Conservation (phyloP, 2,113 vertebrate species). For the Indicator indicator region DNA sequence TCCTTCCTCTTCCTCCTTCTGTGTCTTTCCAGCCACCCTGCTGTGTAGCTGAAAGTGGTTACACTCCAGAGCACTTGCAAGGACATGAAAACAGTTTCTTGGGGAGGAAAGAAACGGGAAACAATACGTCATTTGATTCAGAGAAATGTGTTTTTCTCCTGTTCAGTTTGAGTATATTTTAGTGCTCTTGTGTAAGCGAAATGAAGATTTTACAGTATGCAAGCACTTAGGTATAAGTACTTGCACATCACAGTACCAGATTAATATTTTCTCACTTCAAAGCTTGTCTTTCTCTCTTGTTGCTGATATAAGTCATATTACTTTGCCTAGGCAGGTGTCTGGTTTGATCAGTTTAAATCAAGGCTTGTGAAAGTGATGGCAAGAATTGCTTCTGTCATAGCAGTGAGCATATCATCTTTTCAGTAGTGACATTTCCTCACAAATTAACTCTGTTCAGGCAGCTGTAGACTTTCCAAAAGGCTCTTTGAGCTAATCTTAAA, state of each 20-base stretch:
- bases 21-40: neutral
- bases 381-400: constrained; percentile 40
- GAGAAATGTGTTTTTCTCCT: constrained; percentile 23
- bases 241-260: constrained; percentile 13
- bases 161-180: constrained; percentile 11
- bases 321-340: constrained; percentile 35
- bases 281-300: constrained; percentile 44
- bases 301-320: constrained; percentile 43
- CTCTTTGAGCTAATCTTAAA: constrained; percentile 60
- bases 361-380: constrained; percentile 45
- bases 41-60: neutral
- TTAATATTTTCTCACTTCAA: constrained; percentile 66
- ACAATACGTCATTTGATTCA: neutral
- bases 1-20: neutral
- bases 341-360: constrained; percentile 66
- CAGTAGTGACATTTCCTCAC: constrained; percentile 42
- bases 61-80: neutral
- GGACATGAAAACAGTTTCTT: neutral
- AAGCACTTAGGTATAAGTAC: constrained; percentile 25
- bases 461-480: constrained; percentile 38
- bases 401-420: neutral
- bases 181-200: constrained; percentile 37
- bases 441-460: constrained; percentile 29
- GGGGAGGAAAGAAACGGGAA: neutral
- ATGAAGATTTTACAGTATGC: constrained; percentile 37